Conservation (phyloP, 2,113 vertebrate genomes). For the Rutilus rutilus region DNA sequence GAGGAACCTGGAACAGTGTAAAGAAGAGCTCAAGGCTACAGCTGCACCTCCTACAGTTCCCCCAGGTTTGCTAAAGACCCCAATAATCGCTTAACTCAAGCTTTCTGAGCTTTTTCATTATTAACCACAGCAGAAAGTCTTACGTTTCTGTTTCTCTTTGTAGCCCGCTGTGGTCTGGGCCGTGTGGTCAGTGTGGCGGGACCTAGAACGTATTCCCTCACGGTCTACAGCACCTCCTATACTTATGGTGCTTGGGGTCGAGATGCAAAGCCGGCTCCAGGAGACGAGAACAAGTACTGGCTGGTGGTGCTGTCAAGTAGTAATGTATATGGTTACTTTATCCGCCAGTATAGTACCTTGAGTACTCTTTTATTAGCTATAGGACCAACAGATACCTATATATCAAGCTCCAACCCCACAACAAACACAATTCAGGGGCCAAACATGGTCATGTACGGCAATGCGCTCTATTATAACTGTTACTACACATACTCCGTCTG, state of each 20-base stretch:
- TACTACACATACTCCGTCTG: slow-evolving; percentile 69
- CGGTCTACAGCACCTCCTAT: slow-evolving; percentile 67
- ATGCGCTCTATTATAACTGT: slow-evolving; percentile 73
- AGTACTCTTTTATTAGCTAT: slow-evolving; percentile 67
- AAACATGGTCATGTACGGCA: slow-evolving; percentile 68
- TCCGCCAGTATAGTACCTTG: slow-evolving; percentile 69
- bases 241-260: slow-evolving; percentile 75
- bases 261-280: slow-evolving; percentile 70
- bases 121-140: not conserved
- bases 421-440: slow-evolving; percentile 77
- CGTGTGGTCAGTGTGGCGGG: slow-evolving; percentile 60
- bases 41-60: slow-evolving; percentile 42
- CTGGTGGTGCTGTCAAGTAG: slow-evolving; percentile 66
- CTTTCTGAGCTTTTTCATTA: not conserved
- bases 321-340: slow-evolving; percentile 62
- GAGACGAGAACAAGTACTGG: slow-evolving; percentile 75
- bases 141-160: slow-evolving; percentile 7
- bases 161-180: slow-evolving; percentile 69
- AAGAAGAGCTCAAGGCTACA: not conserved
- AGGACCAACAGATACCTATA: slow-evolving; percentile 61
- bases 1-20: slow-evolving; percentile 67
- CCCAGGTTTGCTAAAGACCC: slow-evolving; percentile 51
- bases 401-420: slow-evolving; percentile 66
- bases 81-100: not conserved
- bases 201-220: slow-evolving; percentile 63